These are phyloP conservation scores for Sorex fumeus DNA, from an alignment of 2,113 vertebrate species.

Conservation along the genomic window DNA sequence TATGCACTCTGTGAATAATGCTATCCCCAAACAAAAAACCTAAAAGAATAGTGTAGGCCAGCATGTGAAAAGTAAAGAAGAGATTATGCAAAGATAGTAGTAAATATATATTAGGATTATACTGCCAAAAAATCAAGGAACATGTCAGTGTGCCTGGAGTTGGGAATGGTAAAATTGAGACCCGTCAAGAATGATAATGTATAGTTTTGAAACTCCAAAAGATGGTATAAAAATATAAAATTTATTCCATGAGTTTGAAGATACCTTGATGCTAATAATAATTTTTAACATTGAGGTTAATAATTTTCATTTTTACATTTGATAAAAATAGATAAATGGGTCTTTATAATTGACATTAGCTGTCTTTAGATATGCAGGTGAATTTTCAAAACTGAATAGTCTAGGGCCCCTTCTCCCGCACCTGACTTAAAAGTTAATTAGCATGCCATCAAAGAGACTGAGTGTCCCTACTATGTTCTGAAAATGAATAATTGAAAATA, in stretches of 20 bases:
- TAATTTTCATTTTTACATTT: not conserved
- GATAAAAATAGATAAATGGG: not conserved
- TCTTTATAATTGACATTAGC: not conserved
- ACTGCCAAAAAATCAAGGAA: not conserved
- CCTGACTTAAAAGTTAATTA: conserved; percentile 27
- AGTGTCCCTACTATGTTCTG: not conserved
- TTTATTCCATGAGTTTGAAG: not conserved
- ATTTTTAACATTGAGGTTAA: conserved; percentile 48
- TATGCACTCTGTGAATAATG: not conserved
- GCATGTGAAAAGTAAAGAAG: not conserved
- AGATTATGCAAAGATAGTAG: not conserved
- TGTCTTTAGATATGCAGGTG: not conserved
- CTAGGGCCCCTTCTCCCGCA: not conserved
- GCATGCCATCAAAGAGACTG: conserved; percentile 19
- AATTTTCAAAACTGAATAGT: conserved; percentile 3
- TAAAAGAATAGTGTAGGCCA: not conserved
- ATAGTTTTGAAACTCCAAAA: not conserved
- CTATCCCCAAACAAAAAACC: not conserved
- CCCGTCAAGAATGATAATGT: not conserved
- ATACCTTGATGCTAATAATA: not conserved
- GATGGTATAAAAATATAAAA: not conserved
- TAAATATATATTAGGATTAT: not conserved
- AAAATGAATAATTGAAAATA: conserved; percentile 15
- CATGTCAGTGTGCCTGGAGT: not conserved
- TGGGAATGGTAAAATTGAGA: not conserved